These are phyloP conservation scores for Chroicocephalus ridibundus DNA, from an alignment of 2,113 vertebrate genomes.

Conservation along the genomic window DNA sequence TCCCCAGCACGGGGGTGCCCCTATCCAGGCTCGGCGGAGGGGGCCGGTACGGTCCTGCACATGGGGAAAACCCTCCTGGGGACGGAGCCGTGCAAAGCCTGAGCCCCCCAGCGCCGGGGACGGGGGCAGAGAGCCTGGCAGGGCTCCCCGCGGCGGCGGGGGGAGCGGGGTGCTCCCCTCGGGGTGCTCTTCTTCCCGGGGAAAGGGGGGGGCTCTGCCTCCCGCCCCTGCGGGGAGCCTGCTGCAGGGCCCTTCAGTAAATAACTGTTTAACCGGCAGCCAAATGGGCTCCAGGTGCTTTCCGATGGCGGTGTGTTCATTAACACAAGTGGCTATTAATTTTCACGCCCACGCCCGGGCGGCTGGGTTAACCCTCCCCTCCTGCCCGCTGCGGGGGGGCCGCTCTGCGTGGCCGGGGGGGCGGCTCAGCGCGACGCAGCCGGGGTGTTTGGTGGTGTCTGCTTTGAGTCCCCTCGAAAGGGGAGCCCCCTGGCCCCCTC, in stretches of 20 bases:
- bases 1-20: not conserved
- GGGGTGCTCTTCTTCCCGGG: fast-evolving
- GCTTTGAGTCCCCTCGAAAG: not conserved
- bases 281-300: not conserved
- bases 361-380: not conserved
- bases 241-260: not conserved
- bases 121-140: not conserved
- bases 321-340: not conserved
- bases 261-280: not conserved
- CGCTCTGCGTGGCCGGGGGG: too few species aligned
- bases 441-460: not conserved
- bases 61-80: not conserved
- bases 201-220: not conserved
- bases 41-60: fast-evolving
- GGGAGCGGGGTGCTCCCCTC: not conserved
- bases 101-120: fast-evolving
- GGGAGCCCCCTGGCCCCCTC: not conserved
- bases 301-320: not conserved
- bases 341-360: not conserved
- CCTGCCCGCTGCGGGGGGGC: not conserved
- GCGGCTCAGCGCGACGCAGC: not conserved
- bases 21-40: too few species aligned
- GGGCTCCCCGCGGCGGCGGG: not conserved
- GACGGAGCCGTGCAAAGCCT: not conserved
- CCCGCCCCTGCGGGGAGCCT: not conserved